Evolutionary conservation across 2,113 vertebrate genomes (phyloP), one percentile per base, ranked within the genome.

Genomic region (Marcusenius ussheri): DNA sequence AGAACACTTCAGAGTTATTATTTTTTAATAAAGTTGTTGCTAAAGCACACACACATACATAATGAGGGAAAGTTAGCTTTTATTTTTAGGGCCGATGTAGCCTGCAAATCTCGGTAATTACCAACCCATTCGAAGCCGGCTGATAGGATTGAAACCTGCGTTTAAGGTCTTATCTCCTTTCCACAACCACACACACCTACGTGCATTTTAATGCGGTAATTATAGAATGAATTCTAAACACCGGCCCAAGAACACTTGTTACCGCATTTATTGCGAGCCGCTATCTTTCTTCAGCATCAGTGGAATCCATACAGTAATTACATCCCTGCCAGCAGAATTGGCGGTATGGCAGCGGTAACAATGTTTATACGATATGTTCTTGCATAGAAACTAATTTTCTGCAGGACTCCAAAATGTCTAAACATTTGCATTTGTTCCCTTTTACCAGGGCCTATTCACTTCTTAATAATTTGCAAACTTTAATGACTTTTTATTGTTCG

Each of bases 51-150:
- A 17, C 27, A 50, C 47, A 45, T 77, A n/a, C 35, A 80, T 19
- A 80, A 17, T 19, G 15, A 88, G 91, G 93, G 91, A 93, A 94
- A 93, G 91, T 93, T 92, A 91, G 92, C 92, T 93, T 95, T 94
- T 94, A 94, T 95, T 94, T 94, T 93, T 92, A 93, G 90, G 80
- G 91, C 91, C 92, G 93, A 95, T 93, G 89, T 93, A 88, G 92
- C 93, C 91, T 89, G 87, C 88, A 93, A 92, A 94, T 94, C 93
- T 92, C 90, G 86, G 93, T 94, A 95, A 95, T 95, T 95, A 95
- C 93, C 92, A 94, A 93, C 93, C 93, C 91, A 93, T 95, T 94
- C 92, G 58, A 89, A 70, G 35, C 91, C 90, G 92, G 93, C 93
- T 94, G 94, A 95, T 93, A 94, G 93, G 91, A 94, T 93, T 94